phyloP scores from a whole-genome alignment of 2,797 vertebrate genomes.

The Malacoraja senta region DNA sequence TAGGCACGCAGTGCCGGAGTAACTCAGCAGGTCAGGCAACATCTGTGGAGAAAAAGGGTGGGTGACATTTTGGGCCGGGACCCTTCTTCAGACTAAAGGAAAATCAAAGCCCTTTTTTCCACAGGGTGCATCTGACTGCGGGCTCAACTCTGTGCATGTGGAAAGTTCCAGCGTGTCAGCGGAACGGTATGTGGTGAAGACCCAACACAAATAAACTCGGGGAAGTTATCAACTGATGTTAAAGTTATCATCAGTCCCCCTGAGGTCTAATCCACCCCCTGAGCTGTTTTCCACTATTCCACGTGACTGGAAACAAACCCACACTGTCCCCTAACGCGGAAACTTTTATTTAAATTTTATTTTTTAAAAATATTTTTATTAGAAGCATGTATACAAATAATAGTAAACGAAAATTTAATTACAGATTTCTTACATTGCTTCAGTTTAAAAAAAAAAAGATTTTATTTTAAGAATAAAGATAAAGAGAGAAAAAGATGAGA shows the following conservation, averaged over 20 bases:
- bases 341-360: not conserved
- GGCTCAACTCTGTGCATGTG: not conserved
- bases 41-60: too few relatives aligned
- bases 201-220: not conserved
- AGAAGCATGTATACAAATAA: too few relatives aligned
- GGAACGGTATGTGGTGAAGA: not conserved
- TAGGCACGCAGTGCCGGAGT: too few relatives aligned
- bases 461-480: too few relatives aligned
- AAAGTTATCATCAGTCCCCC: constrained; percentile 1
- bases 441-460: too few relatives aligned
- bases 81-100: not conserved
- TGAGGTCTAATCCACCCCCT: not conserved
- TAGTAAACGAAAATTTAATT: too few relatives aligned
- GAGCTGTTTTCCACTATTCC: not conserved
- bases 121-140: not conserved
- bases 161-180: constrained; percentile 12
- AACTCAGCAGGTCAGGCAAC: too few relatives aligned
- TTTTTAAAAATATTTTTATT: too few relatives aligned
- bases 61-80: too few relatives aligned
- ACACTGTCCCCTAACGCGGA: not conserved
- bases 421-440: too few relatives aligned
- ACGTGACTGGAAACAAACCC: not conserved
- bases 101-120: not conserved
- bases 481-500: too few relatives aligned
- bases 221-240: constrained; percentile 7